Evolutionary conservation across 2,888 invertebrate genomes (phyloP).

Genomic region (Pyrrhosoma nymphula): DNA sequence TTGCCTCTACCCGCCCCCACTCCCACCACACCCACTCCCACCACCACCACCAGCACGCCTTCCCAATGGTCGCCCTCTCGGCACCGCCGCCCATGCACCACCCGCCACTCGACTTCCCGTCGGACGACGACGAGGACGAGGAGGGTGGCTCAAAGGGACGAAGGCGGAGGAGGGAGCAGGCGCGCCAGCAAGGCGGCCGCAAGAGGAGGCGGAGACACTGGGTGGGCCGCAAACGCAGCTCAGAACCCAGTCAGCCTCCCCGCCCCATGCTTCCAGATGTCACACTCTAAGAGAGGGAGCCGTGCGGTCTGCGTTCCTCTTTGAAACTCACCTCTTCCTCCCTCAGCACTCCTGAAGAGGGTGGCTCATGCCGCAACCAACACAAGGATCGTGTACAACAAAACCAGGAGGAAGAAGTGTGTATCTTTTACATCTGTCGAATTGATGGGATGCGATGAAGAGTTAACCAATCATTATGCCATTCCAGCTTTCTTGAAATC

Average conservation of each 20-base stretch:
- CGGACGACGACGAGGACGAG: conserved; percentile 45
- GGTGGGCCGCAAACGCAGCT: conserved; percentile 56
- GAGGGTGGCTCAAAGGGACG: conserved; percentile 43
- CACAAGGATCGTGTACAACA: background rate
- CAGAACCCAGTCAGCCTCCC: conserved; percentile 34
- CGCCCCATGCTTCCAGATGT: conserved; percentile 66
- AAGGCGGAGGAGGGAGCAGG: conserved; percentile 35
- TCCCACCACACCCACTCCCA: conserved; percentile 83
- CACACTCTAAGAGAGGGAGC: conserved; percentile 32
- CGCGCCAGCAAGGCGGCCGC: conserved; percentile 52
- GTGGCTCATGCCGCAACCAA: no score
- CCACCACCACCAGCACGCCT: background rate
- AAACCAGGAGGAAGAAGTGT: background rate
- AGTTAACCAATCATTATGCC: background rate
- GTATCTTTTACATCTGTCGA: background rate
- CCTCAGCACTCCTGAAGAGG: background rate
- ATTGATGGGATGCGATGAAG: background rate
- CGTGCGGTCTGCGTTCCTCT: background rate
- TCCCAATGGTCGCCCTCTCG: conserved; percentile 41
- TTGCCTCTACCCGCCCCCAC: conserved; percentile 80
- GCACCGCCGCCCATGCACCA: conserved; percentile 37
- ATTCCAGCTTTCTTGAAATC: background rate
- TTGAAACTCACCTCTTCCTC: background rate
- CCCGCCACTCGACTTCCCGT: conserved; percentile 38
- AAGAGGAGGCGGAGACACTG: conserved; percentile 59